Base-by-base conservation (phyloP, 2,888 invertebrate species). In the Sturmia bella region DNA sequence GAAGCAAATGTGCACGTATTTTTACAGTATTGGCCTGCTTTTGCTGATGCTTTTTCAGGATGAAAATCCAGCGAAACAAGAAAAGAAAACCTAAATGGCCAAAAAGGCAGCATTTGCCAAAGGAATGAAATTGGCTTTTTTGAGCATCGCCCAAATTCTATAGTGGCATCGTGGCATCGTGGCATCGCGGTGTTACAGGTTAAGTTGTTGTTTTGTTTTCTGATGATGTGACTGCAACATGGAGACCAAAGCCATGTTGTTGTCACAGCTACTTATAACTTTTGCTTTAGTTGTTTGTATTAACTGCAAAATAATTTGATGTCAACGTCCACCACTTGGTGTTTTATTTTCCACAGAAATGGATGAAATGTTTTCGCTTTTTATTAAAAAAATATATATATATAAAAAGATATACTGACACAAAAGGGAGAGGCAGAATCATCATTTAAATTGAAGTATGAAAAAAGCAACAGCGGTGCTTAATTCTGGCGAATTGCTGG, bases 231-330 rank as follows among this genome's bases (percentile, higher is more conserved):
- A 32, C 32, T 13, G 45, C 56, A 69, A 56, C 17, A 27, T 17
- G 24, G 17, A 37, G 24, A 52, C 54, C 39, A 21, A 57, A 21
- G 32, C 69, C 57, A 57, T 21, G 59, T 59, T 70, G 59, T 24
- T 59, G 17, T 37, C 59, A 59, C 59, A 48, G 37, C 70, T 59
- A 59, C 70, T 70, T 70, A 59, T 48, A 70, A 70, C 50, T 59
- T 59, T 12, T 59, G 41, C 17, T 50, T 59, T 9, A 39, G 32
- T 48, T 64, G 41, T 48, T 59, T 59, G 70, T 59, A 70, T 70
- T 72, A 61, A 72, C 50, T 72, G 61, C 61, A 43, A 72, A 52
- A 61, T 52, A 61, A 72, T 72, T 61, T 72, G 27, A 43, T 57
- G 61, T 39, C 61, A 61, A 41, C 61, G 52, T 72, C 50, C 61